These are phyloP conservation scores for Columbina picui DNA, from an alignment of 2,113 vertebrate genomes.

Conservation along the genomic window DNA sequence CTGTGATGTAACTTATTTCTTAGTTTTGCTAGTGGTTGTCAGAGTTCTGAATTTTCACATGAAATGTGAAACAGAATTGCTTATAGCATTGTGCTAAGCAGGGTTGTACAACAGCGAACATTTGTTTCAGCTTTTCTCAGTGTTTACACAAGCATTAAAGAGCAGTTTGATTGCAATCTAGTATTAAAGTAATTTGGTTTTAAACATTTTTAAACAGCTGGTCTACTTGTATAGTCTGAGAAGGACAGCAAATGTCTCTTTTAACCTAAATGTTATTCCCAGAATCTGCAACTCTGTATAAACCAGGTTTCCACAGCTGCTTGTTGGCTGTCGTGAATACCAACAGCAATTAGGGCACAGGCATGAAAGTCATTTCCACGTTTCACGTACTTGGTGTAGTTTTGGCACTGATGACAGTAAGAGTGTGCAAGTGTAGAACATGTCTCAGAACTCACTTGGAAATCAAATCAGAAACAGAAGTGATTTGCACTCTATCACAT, in stretches of 20 bases:
- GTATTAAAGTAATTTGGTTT: neutral
- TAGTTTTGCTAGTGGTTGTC: neutral
- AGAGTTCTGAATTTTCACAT: neutral
- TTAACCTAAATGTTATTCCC: neutral
- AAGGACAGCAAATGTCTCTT: neutral
- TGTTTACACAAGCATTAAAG: neutral
- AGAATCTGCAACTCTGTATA: neutral
- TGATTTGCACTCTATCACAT: neutral
- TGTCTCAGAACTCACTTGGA: neutral
- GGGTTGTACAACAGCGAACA: neutral
- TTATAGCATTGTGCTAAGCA: fast-evolving
- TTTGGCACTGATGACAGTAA: neutral
- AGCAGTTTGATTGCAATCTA: neutral
- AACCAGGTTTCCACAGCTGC: neutral
- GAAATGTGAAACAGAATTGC: neutral
- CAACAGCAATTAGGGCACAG: neutral
- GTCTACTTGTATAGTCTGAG: neutral
- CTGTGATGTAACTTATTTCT: neutral
- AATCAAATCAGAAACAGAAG: neutral
- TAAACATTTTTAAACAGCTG: neutral
- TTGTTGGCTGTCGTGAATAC: fast-evolving
- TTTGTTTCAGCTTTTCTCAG: neutral
- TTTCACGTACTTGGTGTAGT: neutral
- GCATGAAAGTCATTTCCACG: fast-evolving
- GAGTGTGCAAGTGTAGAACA: neutral